Evolutionary conservation across 2,888 invertebrate species (phyloP).

Genomic region (Dryadula phaetusa): DNA sequence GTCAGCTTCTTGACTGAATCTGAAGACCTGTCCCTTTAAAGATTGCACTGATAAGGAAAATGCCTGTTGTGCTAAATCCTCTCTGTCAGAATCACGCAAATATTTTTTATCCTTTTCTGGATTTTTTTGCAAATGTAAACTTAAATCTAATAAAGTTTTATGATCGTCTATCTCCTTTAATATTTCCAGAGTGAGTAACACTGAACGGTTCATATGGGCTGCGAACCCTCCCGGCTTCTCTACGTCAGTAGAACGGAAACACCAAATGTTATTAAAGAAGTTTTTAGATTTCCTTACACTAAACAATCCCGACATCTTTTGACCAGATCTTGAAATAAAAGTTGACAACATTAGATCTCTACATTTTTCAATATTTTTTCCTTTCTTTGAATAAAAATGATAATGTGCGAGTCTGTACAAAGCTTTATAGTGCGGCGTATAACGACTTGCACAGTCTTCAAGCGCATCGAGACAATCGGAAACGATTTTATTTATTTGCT

Average conservation of each 20-base stretch:
- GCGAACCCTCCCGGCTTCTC: constrained; percentile 96
- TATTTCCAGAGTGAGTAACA: constrained; percentile 92
- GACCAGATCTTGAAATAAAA: constrained; percentile 86
- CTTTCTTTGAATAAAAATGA: constrained; percentile 89
- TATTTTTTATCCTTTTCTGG: constrained; percentile 96
- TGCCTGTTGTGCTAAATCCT: constrained; percentile 91
- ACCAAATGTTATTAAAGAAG: constrained; percentile 97
- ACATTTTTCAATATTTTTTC: constrained; percentile 88
- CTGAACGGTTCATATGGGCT: constrained; percentile 94
- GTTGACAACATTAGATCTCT: constrained; percentile 88
- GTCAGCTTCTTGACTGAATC: constrained; percentile 77
- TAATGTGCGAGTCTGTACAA: constrained; percentile 94
- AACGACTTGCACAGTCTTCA: constrained; percentile 92
- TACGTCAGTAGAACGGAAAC: constrained; percentile 94
- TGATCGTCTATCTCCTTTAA: constrained; percentile 92
- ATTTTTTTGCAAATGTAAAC: constrained; percentile 89
- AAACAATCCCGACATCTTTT: constrained; percentile 92
- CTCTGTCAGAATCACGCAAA: constrained; percentile 92
- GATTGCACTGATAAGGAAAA: constrained; percentile 89
- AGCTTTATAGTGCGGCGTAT: constrained; percentile 97
- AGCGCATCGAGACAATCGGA: constrained; percentile 89
- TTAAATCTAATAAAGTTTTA: constrained; percentile 90
- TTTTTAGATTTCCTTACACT: constrained; percentile 92
- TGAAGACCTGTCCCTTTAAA: constrained; percentile 86
- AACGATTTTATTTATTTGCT: constrained; percentile 85